Conservation (phyloP, 2,113 vertebrate genomes). For the Catharus minimus region DNA sequence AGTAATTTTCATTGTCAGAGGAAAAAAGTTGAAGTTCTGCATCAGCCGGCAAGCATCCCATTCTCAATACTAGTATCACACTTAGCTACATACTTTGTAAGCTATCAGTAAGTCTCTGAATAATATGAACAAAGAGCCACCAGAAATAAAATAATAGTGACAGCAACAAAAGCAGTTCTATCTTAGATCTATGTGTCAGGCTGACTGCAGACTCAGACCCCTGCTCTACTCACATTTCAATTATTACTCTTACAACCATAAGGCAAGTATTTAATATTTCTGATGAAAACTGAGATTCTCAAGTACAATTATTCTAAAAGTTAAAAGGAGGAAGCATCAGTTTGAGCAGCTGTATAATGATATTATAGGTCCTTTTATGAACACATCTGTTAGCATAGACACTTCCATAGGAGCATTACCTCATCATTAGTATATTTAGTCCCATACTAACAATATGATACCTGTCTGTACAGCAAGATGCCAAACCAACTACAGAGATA, state of each 20-base stretch:
- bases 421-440: slow-evolving; percentile 6
- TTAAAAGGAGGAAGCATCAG: not conserved
- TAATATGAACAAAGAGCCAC: not conserved
- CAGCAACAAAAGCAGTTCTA: not conserved
- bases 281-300: not conserved
- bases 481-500: slow-evolving; percentile 49
- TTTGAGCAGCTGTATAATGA: not conserved
- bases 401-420: not conserved
- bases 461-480: slow-evolving; percentile 29
- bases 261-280: not conserved
- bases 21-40: not conserved
- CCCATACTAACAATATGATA: not conserved
- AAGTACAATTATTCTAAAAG: not conserved
- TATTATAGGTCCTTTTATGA: not conserved
- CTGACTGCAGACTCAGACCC: not conserved
- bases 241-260: not conserved
- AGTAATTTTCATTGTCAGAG: not conserved
- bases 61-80: not conserved
- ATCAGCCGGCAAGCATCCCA: not conserved
- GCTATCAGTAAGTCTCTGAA: not conserved
- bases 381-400: not conserved
- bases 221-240: not conserved
- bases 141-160: not conserved
- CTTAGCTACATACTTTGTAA: not conserved
- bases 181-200: not conserved